Conservation (phyloP, 2,113 vertebrate species). For the Forbesichthys papilliferus region DNA sequence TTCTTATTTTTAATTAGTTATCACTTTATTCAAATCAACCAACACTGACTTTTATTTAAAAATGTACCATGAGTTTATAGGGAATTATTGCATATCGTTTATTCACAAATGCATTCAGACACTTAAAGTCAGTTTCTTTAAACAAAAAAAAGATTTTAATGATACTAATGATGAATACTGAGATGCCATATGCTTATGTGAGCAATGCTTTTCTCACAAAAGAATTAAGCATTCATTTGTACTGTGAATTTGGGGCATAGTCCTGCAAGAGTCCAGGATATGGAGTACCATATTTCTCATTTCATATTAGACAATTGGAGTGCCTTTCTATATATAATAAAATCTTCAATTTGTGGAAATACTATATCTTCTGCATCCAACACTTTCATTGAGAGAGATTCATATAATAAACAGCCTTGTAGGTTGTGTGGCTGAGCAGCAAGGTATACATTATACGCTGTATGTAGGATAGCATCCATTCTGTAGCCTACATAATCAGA, state of each 20-base stretch:
- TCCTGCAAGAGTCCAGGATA: neutral
- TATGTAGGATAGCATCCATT: neutral
- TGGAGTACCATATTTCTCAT: neutral
- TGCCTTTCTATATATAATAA: too few relatives aligned
- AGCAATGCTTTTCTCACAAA: neutral
- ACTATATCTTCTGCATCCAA: too few relatives aligned
- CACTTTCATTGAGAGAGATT: too few relatives aligned
- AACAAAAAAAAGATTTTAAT: neutral
- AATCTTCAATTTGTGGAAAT: too few relatives aligned
- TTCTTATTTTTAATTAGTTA: constrained; percentile 17
- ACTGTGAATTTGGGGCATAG: neutral
- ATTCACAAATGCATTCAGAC: neutral
- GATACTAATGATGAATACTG: neutral
- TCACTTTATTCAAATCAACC: neutral
- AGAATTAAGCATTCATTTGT: neutral
- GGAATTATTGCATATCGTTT: constrained; percentile 8
- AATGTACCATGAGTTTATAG: neutral
- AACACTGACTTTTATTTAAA: constrained; percentile 15
- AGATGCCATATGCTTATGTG: neutral
- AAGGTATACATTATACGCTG: neutral
- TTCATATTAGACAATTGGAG: neutral
- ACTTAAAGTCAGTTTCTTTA: neutral
- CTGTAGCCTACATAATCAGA: too few relatives aligned
- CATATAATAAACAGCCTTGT: neutral
- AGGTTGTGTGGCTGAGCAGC: neutral